Conservation (phyloP, 2,888 invertebrate species). For the Helicoverpa assulta region DNA sequence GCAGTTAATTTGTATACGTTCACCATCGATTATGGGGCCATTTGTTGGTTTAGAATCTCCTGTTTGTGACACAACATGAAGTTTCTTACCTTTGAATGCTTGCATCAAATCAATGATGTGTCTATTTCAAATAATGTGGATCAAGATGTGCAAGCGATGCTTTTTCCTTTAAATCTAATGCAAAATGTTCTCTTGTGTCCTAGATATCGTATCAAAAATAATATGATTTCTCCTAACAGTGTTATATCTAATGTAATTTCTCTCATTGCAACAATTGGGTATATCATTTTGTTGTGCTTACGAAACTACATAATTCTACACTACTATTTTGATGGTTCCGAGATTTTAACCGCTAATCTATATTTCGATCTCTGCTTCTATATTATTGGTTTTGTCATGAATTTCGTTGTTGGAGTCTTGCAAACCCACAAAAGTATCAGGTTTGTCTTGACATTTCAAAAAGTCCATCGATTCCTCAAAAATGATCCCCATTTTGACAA, state of each 20-base stretch:
- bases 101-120: neutral
- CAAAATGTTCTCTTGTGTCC: conserved; percentile 17
- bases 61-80: neutral
- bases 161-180: conserved; percentile 10
- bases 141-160: conserved; percentile 23
- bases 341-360: neutral
- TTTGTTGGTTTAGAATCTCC: neutral
- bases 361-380: neutral
- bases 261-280: neutral
- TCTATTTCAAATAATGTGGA: conserved; percentile 4
- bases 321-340: conserved; percentile 1
- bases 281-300: neutral
- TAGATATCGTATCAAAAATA: conserved; percentile 14
- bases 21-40: neutral
- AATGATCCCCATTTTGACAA: neutral
- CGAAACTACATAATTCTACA: neutral
- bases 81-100: neutral
- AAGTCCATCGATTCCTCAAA: conserved; percentile 25
- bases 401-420: neutral
- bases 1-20: neutral
- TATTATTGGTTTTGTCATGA: conserved; percentile 1
- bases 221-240: conserved; percentile 10
- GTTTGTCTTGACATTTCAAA: conserved; percentile 25
- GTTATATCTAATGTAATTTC: conserved; percentile 1
- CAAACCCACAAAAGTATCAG: neutral